Conservation (phyloP, 2,888 invertebrate genomes). For the Alcis repandata region DNA sequence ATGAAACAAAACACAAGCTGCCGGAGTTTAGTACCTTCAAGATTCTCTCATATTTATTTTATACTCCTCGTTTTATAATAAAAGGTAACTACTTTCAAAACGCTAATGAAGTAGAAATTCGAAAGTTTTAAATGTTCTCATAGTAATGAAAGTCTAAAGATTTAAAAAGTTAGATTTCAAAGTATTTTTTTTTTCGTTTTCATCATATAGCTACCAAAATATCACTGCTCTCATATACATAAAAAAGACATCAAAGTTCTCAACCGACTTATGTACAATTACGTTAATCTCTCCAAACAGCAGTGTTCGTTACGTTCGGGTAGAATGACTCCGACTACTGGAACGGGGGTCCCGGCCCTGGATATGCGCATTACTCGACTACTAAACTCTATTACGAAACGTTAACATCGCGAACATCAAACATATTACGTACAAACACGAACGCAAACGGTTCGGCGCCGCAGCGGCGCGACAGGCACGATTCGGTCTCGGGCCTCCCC, state of each 20-base stretch:
- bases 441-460: slow-evolving; percentile 53
- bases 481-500: slow-evolving; percentile 64
- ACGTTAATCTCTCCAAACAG: slow-evolving; percentile 68
- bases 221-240: slow-evolving; percentile 81
- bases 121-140: slow-evolving; percentile 51
- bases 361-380: slow-evolving; percentile 60
- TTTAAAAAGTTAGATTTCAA: slow-evolving; percentile 64
- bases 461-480: slow-evolving; percentile 64
- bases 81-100: slow-evolving; percentile 69
- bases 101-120: slow-evolving; percentile 66
- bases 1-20: slow-evolving; percentile 80
- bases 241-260: slow-evolving; percentile 64
- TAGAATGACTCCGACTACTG: slow-evolving; percentile 59
- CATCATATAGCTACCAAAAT: slow-evolving; percentile 76
- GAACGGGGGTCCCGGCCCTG: slow-evolving; percentile 61
- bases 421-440: slow-evolving; percentile 57
- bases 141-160: slow-evolving; percentile 64
- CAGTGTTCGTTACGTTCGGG: slow-evolving; percentile 63
- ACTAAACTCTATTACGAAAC: slow-evolving; percentile 55
- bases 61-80: slow-evolving; percentile 51
- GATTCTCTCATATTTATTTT: slow-evolving; percentile 55
- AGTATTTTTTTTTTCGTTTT: slow-evolving; percentile 61
- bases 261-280: slow-evolving; percentile 74
- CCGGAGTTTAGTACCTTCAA: slow-evolving; percentile 55
- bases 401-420: slow-evolving; percentile 56